Percentiles rank a stretch among this genome's conserved stretches.
phyloP scores from a whole-genome alignment of 1,140 invertebrate genomes.

The Platorchestia sp. region DNA sequence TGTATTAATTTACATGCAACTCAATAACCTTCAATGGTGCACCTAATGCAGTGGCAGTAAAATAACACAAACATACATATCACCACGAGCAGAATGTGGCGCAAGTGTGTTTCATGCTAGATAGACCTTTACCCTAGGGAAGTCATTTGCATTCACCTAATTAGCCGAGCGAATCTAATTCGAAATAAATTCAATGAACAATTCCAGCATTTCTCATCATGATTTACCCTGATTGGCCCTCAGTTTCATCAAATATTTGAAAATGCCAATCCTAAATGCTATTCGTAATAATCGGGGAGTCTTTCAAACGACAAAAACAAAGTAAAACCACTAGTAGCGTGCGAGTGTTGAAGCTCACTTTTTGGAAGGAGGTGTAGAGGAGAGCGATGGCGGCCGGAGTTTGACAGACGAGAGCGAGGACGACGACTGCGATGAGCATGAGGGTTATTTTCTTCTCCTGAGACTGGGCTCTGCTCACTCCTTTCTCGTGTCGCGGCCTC shows the following conservation, averaged over 20 bases:
- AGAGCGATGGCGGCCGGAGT: conserved; percentile 77
- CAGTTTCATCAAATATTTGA: background rate
- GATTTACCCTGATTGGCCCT: background rate
- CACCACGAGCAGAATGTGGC: too few species aligned
- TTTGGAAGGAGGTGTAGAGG: conserved; percentile 74
- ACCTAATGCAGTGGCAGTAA: too few species aligned
- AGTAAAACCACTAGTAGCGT: too few species aligned
- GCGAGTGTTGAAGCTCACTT: conserved; percentile 60
- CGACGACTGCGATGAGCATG: conserved; percentile 81
- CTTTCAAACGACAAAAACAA: too few species aligned
- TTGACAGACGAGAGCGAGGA: conserved; percentile 82
- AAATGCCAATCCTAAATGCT: background rate
- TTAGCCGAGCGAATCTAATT: too few species aligned
- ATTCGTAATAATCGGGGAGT: background rate
- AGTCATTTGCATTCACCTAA: too few species aligned
- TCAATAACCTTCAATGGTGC: too few species aligned
- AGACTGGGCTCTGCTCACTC: conserved; percentile 69
- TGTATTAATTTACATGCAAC: too few species aligned
- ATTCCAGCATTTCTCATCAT: background rate
- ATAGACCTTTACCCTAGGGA: too few species aligned
- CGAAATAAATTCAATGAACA: background rate
- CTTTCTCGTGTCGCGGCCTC: conserved; percentile 65
- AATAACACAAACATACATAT: too few species aligned
- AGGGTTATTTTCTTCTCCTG: conserved; percentile 83
- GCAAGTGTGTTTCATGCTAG: too few species aligned